Evolutionary conservation across 2,113 vertebrate species (phyloP).

Genomic region (Parus major): DNA sequence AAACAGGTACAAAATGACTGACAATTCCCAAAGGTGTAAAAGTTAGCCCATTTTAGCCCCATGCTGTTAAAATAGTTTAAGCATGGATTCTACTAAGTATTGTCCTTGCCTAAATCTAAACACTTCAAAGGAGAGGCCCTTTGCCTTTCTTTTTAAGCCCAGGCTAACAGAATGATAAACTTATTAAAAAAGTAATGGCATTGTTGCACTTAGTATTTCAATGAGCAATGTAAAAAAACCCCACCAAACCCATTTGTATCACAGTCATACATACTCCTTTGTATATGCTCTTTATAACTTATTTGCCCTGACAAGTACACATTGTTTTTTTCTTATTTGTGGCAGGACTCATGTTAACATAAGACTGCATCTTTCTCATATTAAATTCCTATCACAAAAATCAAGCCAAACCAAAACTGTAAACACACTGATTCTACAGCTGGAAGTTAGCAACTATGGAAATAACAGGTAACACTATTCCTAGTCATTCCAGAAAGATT

Average conservation of each 20-base stretch:
- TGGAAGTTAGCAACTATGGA: not conserved
- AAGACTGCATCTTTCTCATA: not conserved
- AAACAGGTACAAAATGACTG: slow-evolving; percentile 26
- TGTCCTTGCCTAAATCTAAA: not conserved
- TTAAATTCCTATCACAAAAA: not conserved
- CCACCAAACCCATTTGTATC: not conserved
- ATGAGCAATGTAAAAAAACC: not conserved
- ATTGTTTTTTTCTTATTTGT: not conserved
- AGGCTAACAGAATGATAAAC: not conserved
- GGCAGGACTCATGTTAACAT: not conserved
- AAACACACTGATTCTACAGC: not conserved
- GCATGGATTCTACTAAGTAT: not conserved
- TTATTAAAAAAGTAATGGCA: not conserved
- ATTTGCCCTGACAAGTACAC: not conserved
- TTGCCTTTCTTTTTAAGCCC: not conserved
- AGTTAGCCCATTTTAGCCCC: not conserved
- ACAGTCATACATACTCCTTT: not conserved
- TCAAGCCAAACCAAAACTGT: not conserved
- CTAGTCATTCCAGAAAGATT: not conserved
- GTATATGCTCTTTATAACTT: not conserved
- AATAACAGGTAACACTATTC: not conserved
- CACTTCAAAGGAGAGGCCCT: not conserved
- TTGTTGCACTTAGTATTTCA: not conserved
- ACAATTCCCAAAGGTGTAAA: slow-evolving; percentile 13
- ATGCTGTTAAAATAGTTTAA: not conserved